A percentile compares a stretch with the other conserved stretches of the same genome.
Evolutionary conservation across 2,888 invertebrate species (phyloP).

Genomic region (Perdita meconis): DNA sequence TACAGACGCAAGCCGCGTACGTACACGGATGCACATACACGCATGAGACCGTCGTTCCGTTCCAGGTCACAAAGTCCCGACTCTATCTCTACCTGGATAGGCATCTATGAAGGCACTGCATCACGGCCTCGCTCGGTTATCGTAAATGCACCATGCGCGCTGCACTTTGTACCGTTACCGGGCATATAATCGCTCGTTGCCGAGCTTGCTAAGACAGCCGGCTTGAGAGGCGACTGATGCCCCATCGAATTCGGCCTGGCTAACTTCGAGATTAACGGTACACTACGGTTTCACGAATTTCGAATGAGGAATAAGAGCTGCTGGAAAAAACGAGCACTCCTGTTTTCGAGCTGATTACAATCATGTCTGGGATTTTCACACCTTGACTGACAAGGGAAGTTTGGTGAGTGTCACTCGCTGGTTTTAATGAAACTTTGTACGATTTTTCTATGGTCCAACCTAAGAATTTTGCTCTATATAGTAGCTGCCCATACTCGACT

Average conservation of each 20-base stretch:
- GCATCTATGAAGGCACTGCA: slow-evolving; percentile 63
- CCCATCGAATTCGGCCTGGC: slow-evolving; percentile 72
- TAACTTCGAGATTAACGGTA: slow-evolving; percentile 57
- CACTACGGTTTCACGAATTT: slow-evolving; percentile 26
- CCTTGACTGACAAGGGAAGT: too few species aligned
- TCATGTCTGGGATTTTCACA: too few species aligned
- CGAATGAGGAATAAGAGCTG: neutral
- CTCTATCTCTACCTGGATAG: slow-evolving; percentile 68
- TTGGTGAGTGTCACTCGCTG: too few species aligned
- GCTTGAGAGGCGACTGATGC: slow-evolving; percentile 62
- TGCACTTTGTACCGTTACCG: slow-evolving; percentile 77
- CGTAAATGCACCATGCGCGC: slow-evolving; percentile 67
- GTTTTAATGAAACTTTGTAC: too few species aligned
- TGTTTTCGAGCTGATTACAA: too few species aligned
- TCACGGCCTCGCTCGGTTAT: slow-evolving; percentile 63
- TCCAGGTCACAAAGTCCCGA: slow-evolving; percentile 74
- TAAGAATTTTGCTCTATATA: too few species aligned
- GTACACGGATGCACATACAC: neutral
- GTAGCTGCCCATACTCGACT: too few species aligned
- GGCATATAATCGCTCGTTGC: slow-evolving; percentile 67
- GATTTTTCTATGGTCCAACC: too few species aligned
- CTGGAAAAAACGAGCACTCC: too few species aligned
- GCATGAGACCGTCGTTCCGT: slow-evolving; percentile 64
- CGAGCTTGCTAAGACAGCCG: slow-evolving; percentile 42
- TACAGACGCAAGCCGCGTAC: neutral